Base-by-base conservation (phyloP, 2,888 invertebrate species). In the Tethea ocularis region DNA sequence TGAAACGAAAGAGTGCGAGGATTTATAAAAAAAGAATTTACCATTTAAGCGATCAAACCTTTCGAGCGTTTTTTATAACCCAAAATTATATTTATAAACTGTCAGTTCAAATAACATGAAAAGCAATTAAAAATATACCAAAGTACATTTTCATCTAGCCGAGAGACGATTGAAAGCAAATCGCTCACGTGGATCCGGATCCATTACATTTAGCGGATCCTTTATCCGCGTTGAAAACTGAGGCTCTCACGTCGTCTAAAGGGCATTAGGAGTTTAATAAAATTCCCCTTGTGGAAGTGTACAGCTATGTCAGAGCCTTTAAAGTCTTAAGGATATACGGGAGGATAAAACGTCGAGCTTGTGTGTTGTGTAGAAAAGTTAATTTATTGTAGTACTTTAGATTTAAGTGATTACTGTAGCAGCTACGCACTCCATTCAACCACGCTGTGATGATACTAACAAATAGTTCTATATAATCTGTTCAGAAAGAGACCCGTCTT, bases 211-310 rank as follows among this genome's bases (percentile, higher is more conserved):
- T 46, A 46, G 46, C 46, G 46, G 20, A 46, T 46, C 20, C 7
- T 20, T 46, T 46, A 46, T 46, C 46, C 46, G 46, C 17, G 46
- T 46, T 46, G 46, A 10, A 46, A 46, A 46, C 46, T 20, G 46
- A 46, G 46, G 46, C 26, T 51, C 41, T 46, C 46, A 51, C 53
- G 58, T 53, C 58, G 20, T 26, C 58, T 58, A 58, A 54, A 41
- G 22, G 58, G 58, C 38, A 53, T 58, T 58, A 58, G 53, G 53
- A 46, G 58, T 58, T 58, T 58, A 58, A 58, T 58, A 58, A 58
- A 58, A 58, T 58, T 54, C 58, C 58, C 20, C 54, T 33, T 11
- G 46, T 2, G 46, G 46, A 46, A 46, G 46, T 20, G 46, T 20
- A 46, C 46, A 46, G 46, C 46, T 46, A 46, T 17, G 10, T 20